Evolutionary conservation across 2,113 vertebrate species (phyloP).

Genomic region (Zosterops borbonicus): DNA sequence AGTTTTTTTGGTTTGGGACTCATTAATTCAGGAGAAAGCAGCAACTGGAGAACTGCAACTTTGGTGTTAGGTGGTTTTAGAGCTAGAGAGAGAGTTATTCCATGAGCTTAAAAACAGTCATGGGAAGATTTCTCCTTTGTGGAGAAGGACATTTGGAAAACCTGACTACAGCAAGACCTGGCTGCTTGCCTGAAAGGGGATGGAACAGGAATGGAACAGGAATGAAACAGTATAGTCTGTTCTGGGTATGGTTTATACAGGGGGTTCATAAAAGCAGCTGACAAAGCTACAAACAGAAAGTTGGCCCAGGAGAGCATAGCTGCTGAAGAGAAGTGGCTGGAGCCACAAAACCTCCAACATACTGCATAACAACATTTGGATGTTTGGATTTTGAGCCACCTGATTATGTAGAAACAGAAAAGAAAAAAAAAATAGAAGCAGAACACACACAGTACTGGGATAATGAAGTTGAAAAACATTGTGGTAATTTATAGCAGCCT

Average conservation of each 20-base stretch:
- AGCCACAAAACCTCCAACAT: not conserved
- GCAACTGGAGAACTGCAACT: not conserved
- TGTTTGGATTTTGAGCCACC: not conserved
- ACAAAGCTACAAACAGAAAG: not conserved
- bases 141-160: constrained; percentile 23
- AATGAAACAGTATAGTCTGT: not conserved
- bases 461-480: not conserved
- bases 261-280: not conserved
- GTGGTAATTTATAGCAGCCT: not conserved
- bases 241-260: not conserved
- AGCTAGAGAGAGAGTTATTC: not conserved
- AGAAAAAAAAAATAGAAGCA: not conserved
- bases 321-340: not conserved
- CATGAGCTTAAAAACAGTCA: not conserved
- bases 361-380: not conserved
- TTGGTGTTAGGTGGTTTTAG: not conserved
- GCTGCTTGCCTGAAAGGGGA: not conserved
- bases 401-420: not conserved
- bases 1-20: not conserved
- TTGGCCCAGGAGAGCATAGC: not conserved
- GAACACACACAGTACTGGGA: not conserved
- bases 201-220: not conserved
- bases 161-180: not conserved
- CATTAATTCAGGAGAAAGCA: not conserved
- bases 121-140: not conserved